A percentile compares a stretch with the other conserved stretches of the same genome.
phyloP scores from a whole-genome alignment of 2,797 vertebrate genomes.

The Paramormyrops hopkinsi region DNA sequence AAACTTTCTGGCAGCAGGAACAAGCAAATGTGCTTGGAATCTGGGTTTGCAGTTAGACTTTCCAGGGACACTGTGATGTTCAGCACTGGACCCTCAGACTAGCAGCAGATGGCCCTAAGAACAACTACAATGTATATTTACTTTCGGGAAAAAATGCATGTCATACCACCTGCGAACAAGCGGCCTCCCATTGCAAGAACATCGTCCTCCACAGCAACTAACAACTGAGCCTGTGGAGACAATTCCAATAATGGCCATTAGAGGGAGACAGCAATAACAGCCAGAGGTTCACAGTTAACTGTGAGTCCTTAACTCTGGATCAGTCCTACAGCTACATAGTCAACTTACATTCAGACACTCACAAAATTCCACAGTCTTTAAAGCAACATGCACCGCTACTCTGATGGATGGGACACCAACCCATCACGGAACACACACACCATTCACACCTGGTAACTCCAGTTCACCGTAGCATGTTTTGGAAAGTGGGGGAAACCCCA shows the following conservation, averaged over 20 bases:
- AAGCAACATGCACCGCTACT: background rate
- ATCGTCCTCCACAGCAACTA: background rate
- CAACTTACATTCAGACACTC: background rate
- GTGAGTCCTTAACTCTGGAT: background rate
- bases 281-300: background rate
- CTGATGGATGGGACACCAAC: background rate
- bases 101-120: background rate
- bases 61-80: background rate
- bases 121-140: background rate
- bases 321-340: background rate
- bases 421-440: background rate
- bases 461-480: background rate
- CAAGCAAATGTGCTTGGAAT: background rate
- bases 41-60: background rate
- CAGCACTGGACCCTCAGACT: background rate
- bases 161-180: background rate
- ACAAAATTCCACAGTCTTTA: background rate
- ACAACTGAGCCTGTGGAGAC: background rate
- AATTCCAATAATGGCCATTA: constrained; percentile 11
- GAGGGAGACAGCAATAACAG: constrained; percentile 16
- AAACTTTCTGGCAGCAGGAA: background rate
- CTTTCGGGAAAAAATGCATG: background rate
- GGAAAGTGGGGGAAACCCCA: background rate
- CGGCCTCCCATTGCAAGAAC: background rate
- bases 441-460: background rate